Percentiles rank a stretch among this genome's conserved stretches.
phyloP scores from a whole-genome alignment of 2,888 invertebrate genomes.

The Drosophila melanosoma region DNA sequence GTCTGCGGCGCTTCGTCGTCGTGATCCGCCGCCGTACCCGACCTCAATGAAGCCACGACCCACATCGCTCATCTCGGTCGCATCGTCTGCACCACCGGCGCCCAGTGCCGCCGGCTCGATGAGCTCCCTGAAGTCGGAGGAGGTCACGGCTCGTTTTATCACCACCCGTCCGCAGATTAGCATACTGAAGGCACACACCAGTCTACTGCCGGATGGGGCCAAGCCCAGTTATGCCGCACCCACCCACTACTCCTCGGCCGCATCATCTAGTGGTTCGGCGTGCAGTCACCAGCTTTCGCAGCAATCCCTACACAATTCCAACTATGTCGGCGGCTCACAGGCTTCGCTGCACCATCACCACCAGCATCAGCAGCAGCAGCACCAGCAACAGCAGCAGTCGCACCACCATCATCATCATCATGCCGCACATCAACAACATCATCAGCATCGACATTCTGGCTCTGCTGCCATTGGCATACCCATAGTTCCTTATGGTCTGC shows the following conservation, averaged over 20 bases:
- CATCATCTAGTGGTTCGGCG: slow-evolving; percentile 76
- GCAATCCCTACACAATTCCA: slow-evolving; percentile 81
- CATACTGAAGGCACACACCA: slow-evolving; percentile 91
- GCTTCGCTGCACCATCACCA: slow-evolving; percentile 68
- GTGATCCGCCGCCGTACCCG: slow-evolving; percentile 90
- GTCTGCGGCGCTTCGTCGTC: slow-evolving; percentile 74
- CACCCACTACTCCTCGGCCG: slow-evolving; percentile 80
- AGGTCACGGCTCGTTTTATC: slow-evolving; percentile 91
- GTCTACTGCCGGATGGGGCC: slow-evolving; percentile 88
- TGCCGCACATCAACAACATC: slow-evolving; percentile 17
- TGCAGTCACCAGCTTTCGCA: slow-evolving; percentile 78
- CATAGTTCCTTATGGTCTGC: slow-evolving; percentile 86
- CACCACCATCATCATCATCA: slow-evolving; percentile 31
- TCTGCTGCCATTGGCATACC: slow-evolving; percentile 84
- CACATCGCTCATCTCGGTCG: slow-evolving; percentile 85
- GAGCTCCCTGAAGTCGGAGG: slow-evolving; percentile 87
- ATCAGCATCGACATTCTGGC: slow-evolving; percentile 71
- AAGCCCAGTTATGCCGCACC: slow-evolving; percentile 87
- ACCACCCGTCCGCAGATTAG: slow-evolving; percentile 91
- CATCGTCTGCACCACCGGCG: slow-evolving; percentile 74
- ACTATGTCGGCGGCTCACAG: slow-evolving; percentile 81
- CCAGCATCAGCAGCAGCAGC: slow-evolving; percentile 24
- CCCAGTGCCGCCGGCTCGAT: slow-evolving; percentile 84
- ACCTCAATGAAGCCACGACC: slow-evolving; percentile 85
- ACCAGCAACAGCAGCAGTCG: slow-evolving; percentile 7